Percentiles rank a stretch among this genome's conserved stretches.
Evolutionary conservation across 2,113 vertebrate species (phyloP).

Genomic region (Peromyscus californicus): DNA sequence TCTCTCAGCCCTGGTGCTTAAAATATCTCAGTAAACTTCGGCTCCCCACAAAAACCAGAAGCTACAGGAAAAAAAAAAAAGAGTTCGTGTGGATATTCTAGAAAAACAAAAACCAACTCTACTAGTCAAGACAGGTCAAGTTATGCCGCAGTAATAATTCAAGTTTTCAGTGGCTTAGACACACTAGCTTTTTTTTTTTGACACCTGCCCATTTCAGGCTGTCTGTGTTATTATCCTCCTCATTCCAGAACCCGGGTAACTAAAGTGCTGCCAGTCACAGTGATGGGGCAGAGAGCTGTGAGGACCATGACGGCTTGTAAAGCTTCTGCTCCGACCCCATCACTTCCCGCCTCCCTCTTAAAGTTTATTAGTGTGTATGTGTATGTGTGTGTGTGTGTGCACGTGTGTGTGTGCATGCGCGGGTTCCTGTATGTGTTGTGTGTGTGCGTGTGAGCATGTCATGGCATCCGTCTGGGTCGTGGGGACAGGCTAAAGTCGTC

Average conservation of each 20-base stretch:
- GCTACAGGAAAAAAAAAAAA: neutral
- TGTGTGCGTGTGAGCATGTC: too few relatives aligned
- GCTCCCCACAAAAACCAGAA: neutral
- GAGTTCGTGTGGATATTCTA: neutral
- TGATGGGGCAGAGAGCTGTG: neutral
- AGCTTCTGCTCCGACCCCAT: neutral
- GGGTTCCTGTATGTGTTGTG: neutral
- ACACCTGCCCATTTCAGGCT: neutral
- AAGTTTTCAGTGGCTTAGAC: conserved; percentile 40
- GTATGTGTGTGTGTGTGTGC: neutral
- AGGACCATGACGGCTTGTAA: neutral
- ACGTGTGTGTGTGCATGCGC: neutral
- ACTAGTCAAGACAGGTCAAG: neutral
- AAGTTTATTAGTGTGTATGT: neutral
- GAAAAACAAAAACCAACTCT: neutral
- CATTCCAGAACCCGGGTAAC: conserved; percentile 8
- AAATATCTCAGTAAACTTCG: neutral
- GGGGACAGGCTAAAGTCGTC: neutral
- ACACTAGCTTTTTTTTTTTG: neutral
- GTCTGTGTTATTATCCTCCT: neutral
- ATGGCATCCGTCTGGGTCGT: neutral
- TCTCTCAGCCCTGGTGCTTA: neutral
- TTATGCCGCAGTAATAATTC: conserved; percentile 9
- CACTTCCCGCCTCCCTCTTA: neutral
- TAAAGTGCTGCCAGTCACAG: neutral